A percentile compares a stretch with the other conserved stretches of the same genome.
phyloP scores from a whole-genome alignment of 2,888 invertebrate species.

The Andrena marginata region DNA sequence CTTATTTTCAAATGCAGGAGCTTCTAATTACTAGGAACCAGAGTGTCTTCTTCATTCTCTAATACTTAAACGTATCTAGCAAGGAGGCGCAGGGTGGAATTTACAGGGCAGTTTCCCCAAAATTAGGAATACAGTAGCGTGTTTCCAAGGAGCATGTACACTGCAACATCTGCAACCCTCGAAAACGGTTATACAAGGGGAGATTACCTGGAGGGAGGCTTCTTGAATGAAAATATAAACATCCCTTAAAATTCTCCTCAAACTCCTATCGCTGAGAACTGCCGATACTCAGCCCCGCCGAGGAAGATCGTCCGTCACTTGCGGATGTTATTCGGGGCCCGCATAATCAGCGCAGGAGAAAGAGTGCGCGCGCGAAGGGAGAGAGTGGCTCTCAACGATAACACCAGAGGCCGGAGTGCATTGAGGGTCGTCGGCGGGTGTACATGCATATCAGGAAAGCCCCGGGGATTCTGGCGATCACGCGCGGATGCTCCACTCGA shows the following conservation, averaged over 20 bases:
- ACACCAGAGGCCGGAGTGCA: constrained; percentile 27
- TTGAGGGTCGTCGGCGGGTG: constrained; percentile 37
- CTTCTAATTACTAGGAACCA: background rate
- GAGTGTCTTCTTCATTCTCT: background rate
- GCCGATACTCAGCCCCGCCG: no score
- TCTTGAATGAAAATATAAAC: no score
- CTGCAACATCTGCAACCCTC: constrained; percentile 3
- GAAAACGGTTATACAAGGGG: background rate
- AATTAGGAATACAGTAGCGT: background rate
- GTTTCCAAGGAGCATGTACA: background rate
- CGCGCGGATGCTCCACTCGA: constrained; percentile 74
- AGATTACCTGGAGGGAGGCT: background rate
- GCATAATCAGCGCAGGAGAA: background rate
- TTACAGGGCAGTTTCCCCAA: background rate
- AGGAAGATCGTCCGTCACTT: no score
- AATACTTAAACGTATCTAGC: background rate
- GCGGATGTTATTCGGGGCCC: no score
- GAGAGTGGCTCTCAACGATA: constrained; percentile 31
- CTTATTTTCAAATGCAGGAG: background rate
- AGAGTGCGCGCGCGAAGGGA: background rate
- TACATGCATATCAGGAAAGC: constrained; percentile 64
- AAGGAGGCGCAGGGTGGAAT: background rate
- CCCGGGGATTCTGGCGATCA: constrained; percentile 77
- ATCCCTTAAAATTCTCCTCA: no score
- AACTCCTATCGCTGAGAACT: no score